A percentile compares a stretch with the other conserved stretches of the same genome.
Conservation (phyloP, 1,140 invertebrate genomes). For the Drosophila pseudoananassae region DNA sequence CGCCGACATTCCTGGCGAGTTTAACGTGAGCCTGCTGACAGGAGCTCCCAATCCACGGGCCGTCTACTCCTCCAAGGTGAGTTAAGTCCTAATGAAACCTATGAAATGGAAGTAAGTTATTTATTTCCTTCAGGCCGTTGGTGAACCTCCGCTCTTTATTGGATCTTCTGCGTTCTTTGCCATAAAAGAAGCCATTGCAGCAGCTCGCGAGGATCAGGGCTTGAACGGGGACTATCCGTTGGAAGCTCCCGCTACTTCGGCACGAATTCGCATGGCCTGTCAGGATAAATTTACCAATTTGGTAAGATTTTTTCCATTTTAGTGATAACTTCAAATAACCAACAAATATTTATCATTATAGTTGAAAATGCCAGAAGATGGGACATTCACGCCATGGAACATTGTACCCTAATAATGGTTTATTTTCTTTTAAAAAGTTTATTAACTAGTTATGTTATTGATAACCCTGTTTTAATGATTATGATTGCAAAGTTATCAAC, state of each 20-base stretch:
- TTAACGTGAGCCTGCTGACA: constrained; percentile 96
- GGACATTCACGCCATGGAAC: constrained; percentile 87
- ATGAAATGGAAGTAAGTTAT: background rate
- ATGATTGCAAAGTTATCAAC: too few species aligned
- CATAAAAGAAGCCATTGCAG: constrained; percentile 94
- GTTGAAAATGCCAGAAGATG: constrained; percentile 84
- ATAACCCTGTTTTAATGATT: too few species aligned
- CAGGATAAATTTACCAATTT: constrained; percentile 92
- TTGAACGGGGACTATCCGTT: constrained; percentile 88
- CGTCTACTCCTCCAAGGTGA: constrained; percentile 97
- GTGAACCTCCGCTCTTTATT: constrained; percentile 97
- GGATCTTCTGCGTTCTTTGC: constrained; percentile 95
- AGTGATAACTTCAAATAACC: background rate
- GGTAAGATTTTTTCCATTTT: constrained; percentile 85
- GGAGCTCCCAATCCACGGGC: constrained; percentile 94
- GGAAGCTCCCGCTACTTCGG: constrained; percentile 94
- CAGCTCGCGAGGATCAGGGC: constrained; percentile 90
- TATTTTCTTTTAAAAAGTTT: background rate
- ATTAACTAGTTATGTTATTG: background rate
- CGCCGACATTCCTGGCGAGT: constrained; percentile 94
- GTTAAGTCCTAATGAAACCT: background rate
- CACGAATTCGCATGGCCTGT: constrained; percentile 95
- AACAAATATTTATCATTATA: constrained; percentile 71
- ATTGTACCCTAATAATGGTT: constrained; percentile 84
- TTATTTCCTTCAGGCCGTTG: constrained; percentile 89